Evolutionary conservation across 2,113 vertebrate species (phyloP), one percentile per base, ranked within the genome.

Genomic region (Oncorhynchus masou): DNA sequence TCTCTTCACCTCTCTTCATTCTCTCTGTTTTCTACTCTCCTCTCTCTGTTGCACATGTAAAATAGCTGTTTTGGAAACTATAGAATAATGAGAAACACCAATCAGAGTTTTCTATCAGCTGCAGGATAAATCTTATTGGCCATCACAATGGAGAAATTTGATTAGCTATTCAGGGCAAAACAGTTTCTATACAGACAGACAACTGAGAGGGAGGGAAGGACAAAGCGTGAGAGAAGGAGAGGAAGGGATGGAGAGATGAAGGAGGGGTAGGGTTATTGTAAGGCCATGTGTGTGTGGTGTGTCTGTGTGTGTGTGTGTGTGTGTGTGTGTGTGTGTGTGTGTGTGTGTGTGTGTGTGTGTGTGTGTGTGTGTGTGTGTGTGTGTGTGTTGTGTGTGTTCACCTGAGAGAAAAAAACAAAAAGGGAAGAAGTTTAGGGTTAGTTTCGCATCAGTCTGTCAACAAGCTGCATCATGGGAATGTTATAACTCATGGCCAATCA

Each of bases 381-480:
- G 57, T 68, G 64, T 73, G 75, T 74, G 51, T 27, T 51, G 51
- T 22, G 19, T 60, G 59, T 60, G 5, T 60, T 94, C 90, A 94
- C 93, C 93, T 94, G 85, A 79, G 82, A 81, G 81, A 88, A 91
- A 88, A 91, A 79, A 87, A 89, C 71, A 89, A 87, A 88, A 84
- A 79, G 59, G 86, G 85, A 85, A 79, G 82, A 22, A 87, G 4
- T 1, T 51, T 76, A 82, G 73, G 31, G 85, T 92, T 91, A 93
- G 82, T 80, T 24, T 71, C 48, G 29, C 66, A 74, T 67, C 12
- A 74, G 13, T n/a, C 16, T 60, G 57, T 51, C 49, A 7, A 60
- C 59, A 60, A 60, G 20, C 12, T 60, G 59, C 20, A 20, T 60
- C n/a, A 22, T 60, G 59, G 59, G 7, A 19, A 60, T 22, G 4